These are phyloP conservation scores for Micromussa lordhowensis DNA, from an alignment of 92 coral and sea anemone genomes.

Conservation along the genomic window DNA sequence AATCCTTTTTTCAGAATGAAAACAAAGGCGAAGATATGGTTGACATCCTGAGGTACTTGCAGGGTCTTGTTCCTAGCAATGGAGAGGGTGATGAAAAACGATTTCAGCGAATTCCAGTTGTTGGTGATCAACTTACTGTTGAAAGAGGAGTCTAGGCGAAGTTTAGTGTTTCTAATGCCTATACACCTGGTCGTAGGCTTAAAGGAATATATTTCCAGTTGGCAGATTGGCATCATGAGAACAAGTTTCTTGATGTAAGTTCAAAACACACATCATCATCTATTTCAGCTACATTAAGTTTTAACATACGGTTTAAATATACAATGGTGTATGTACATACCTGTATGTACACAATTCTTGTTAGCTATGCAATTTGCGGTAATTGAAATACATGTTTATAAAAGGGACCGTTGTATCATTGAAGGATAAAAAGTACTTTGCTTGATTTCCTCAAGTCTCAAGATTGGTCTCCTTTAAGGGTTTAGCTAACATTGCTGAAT, in stretches of 20 bases:
- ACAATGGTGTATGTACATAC: too few species aligned
- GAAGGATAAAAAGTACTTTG: too few species aligned
- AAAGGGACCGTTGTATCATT: too few species aligned
- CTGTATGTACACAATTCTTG: too few species aligned
- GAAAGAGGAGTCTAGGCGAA: slow-evolving; percentile 69
- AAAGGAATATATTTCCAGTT: slow-evolving; percentile 61
- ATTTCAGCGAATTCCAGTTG: slow-evolving; percentile 57
- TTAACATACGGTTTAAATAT: too few species aligned
- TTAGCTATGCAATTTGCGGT: too few species aligned
- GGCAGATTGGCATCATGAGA: slow-evolving; percentile 75
- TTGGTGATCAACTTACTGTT: slow-evolving; percentile 71
- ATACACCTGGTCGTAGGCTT: slow-evolving; percentile 49
- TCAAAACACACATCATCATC: too few species aligned
- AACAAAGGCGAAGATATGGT: slow-evolving; percentile 71
- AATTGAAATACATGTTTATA: too few species aligned
- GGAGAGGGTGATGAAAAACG: slow-evolving; percentile 39
- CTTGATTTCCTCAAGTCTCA: too few species aligned
- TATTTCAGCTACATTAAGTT: too few species aligned
- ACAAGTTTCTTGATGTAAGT: slow-evolving; percentile 48
- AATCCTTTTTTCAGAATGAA: slow-evolving; percentile 62
- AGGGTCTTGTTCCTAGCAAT: slow-evolving; percentile 46
- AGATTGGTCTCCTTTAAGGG: too few species aligned
- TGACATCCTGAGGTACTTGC: slow-evolving; percentile 53
- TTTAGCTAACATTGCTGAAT: too few species aligned
- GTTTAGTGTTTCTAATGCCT: slow-evolving; percentile 56